Base-by-base conservation (phyloP, 2,797 vertebrate genomes). In the Petrocephalus schoutedeni region DNA sequence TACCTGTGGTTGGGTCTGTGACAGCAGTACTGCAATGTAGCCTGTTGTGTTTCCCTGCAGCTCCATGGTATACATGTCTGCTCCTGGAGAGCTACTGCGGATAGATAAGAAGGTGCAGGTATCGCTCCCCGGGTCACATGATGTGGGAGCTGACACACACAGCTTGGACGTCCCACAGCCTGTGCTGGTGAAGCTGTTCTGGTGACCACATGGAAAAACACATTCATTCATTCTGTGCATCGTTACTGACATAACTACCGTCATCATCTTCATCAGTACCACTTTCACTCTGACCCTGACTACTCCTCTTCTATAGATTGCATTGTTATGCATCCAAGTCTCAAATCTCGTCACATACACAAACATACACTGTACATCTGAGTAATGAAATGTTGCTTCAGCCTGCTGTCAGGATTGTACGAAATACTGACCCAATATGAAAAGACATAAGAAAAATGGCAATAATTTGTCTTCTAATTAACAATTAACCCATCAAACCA, bases 11-110 rank as follows among this genome's bases (percentile, higher is more conserved):
- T 64, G 21, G 21, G 21, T 64, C 23, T 28, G 59, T 28, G 59
- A 64, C 0, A 64, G 85, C 36, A 90, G 92, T 45, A 93, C 0
- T 0, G 87, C 93, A 0, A 94, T 0, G 88, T 90, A 94, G 12
- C 90, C 93, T 0, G 0, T 0, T 5, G 92, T 90, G 0, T 16
- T 0, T 19, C 91, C 93, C 0, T 89, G 88, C 32, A 94, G 90
- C 8, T 92, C 1, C 0, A 93, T 0, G 21, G 8, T 1, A 7
- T 93, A 1, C 0, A 2, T 0, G 19, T 88, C 80, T 0, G 59
- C 59, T 10, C 32, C 82, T 2, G 89, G 28, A 5, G 61, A 0
- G 6, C 0, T 0, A 0, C 7, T 0, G 0, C 0, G 0, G 1
- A 0, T 0, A 32, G 58, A 64, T 0, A 0, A 94, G 94, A 16